A percentile compares a stretch with the other conserved stretches of the same genome.
Conservation (phyloP, 2,888 invertebrate genomes). For the Platycnemis pennipes region DNA sequence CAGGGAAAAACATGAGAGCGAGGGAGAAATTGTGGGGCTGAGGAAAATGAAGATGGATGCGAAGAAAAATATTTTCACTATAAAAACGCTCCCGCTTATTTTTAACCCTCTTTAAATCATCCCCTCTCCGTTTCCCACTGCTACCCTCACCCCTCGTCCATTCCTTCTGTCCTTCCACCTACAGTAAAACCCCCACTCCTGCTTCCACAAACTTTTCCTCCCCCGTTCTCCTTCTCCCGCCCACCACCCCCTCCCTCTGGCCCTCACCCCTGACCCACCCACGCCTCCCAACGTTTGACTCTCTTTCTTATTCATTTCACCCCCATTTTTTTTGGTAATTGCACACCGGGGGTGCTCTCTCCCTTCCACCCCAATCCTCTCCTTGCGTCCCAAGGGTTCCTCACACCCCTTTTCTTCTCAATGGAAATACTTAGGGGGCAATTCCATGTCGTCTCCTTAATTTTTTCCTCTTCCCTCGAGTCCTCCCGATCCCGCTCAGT, state of each 20-base stretch:
- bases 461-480: neutral
- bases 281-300: slow-evolving; percentile 21
- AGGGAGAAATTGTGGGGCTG: neutral
- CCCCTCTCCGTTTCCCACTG: neutral
- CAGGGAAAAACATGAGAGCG: neutral
- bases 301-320: slow-evolving; percentile 59
- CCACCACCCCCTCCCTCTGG: neutral
- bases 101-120: slow-evolving; percentile 24
- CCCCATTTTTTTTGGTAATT: slow-evolving; percentile 48
- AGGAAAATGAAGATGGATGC: neutral
- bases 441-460: neutral
- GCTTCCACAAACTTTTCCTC: neutral
- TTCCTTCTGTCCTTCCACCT: neutral
- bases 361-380: slow-evolving; percentile 4
- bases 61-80: slow-evolving; percentile 11
- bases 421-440: slow-evolving; percentile 61
- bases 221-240: neutral
- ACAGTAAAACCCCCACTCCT: no score
- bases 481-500: neutral
- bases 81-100: neutral
- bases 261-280: neutral
- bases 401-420: neutral
- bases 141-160: neutral
- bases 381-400: neutral
- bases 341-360: slow-evolving; percentile 45